Conservation (phyloP, 2,888 invertebrate genomes). For the Pegoplata infirma region DNA sequence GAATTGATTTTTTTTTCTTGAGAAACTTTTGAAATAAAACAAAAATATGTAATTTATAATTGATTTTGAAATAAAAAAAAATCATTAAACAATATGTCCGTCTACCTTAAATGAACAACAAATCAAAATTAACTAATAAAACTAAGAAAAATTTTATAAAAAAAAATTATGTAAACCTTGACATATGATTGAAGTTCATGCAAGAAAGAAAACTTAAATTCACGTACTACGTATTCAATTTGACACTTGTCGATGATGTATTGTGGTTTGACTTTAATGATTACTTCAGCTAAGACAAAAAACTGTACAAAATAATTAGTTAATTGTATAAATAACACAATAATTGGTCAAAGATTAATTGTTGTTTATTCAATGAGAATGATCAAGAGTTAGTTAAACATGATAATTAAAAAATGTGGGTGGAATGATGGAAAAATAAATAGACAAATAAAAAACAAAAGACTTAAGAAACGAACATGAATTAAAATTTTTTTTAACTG, state of each 20-base stretch:
- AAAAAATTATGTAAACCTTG: conserved; percentile 56
- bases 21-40: conserved; percentile 9
- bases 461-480: conserved; percentile 23
- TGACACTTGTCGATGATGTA: conserved; percentile 34
- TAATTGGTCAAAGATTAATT: conserved; percentile 29
- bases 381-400: background rate
- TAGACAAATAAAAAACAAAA: no score
- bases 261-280: background rate
- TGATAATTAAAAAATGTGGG: background rate
- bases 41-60: conserved; percentile 44
- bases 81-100: conserved; percentile 34
- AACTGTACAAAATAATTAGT: conserved; percentile 8
- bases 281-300: conserved; percentile 2
- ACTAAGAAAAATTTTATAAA: conserved; percentile 12
- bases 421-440: no score
- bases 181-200: conserved; percentile 51
- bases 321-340: conserved; percentile 2
- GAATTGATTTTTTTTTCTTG: conserved; percentile 28
- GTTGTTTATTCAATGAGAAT: background rate
- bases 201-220: conserved; percentile 1
- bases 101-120: no score
- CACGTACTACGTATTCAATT: background rate
- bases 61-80: conserved; percentile 52
- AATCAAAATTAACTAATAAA: conserved; percentile 23
- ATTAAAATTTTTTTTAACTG: background rate